These are phyloP conservation scores for Bufotes viridis DNA, from an alignment of 2,797 vertebrate genomes.

Conservation along the genomic window DNA sequence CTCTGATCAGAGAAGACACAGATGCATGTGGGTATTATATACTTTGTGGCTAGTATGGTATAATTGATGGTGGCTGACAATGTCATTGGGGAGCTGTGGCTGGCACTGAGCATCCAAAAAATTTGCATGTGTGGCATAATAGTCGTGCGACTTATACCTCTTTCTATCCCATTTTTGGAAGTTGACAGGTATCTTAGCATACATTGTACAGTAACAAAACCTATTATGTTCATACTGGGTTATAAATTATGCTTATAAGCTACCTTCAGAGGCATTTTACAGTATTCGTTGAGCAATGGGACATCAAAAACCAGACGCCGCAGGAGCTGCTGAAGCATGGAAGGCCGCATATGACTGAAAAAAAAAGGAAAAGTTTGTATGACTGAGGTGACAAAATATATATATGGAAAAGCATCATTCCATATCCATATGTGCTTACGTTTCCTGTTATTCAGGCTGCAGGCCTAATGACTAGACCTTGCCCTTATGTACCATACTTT, in stretches of 20 bases:
- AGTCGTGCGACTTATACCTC: neutral
- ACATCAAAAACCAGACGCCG: slow-evolving; percentile 96
- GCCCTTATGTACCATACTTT: neutral
- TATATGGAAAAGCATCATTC: neutral
- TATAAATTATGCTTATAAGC: slow-evolving; percentile 14
- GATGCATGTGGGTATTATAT: neutral
- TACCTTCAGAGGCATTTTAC: slow-evolving; percentile 99
- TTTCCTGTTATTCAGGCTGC: neutral
- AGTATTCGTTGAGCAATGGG: slow-evolving; percentile 94
- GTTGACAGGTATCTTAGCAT: neutral
- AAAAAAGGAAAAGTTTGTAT: slow-evolving; percentile 46
- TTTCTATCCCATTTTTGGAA: neutral
- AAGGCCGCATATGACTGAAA: slow-evolving; percentile 90
- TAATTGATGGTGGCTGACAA: neutral
- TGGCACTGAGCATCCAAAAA: too few relatives aligned
- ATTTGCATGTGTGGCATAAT: too few relatives aligned
- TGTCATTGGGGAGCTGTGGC: neutral
- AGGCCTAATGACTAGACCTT: neutral
- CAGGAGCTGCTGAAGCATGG: slow-evolving; percentile 96
- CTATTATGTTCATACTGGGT: neutral
- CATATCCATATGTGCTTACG: neutral
- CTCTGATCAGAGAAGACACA: too few relatives aligned
- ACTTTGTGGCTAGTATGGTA: neutral
- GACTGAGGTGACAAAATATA: neutral
- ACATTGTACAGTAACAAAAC: neutral